Base-by-base conservation (phyloP, 2,888 invertebrate genomes). In the Caenorhabditis panamensis region DNA sequence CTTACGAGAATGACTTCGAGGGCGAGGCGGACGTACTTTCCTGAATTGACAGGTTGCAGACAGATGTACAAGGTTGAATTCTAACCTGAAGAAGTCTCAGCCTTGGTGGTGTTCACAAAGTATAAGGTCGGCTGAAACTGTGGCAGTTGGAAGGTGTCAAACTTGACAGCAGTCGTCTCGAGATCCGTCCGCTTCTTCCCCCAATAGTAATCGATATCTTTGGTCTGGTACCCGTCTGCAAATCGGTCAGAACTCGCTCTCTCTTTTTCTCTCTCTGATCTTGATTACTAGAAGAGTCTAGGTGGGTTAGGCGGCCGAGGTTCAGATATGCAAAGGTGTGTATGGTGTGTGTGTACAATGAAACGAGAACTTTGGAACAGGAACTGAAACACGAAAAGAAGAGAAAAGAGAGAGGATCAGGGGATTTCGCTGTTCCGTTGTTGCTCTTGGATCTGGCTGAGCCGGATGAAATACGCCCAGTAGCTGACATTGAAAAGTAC, bases 401-500 rank as follows among this genome's bases (percentile, higher is more conserved):
- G 2, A 18, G 11, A 28, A 54, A 16, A 31, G 22, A 13, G 24
- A n/a, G 8, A 24, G 53, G 18, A 28, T 68, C 64, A 64, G 28
- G 58, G 77, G 28, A 59, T 78, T 37, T 77, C 58, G 58, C 53
- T 59, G 47, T 79, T 69, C 44, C 80, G 58, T 58, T 69, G 53
- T 31, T 67, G 36, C 56, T 77, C 77, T 26, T 79, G 73, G 18
- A 79, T 54, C 37, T 82, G 84, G 28, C 83, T 83, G 18, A 83
- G 62, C 5, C 78, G 77, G 3, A 83, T 73, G 72, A 83, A 88
- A 69, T 86, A 84, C 13, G 82, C 67, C 88, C 88, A 88, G 56
- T 88, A 88, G 73, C 72, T 72, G 41, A 82, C 53, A 93, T 98
- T 98, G 94, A 98, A 98, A 93, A 97, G 95, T 87, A 97, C 95